Base-by-base conservation (phyloP, 2,113 vertebrate species). In the Mus pahari region DNA sequence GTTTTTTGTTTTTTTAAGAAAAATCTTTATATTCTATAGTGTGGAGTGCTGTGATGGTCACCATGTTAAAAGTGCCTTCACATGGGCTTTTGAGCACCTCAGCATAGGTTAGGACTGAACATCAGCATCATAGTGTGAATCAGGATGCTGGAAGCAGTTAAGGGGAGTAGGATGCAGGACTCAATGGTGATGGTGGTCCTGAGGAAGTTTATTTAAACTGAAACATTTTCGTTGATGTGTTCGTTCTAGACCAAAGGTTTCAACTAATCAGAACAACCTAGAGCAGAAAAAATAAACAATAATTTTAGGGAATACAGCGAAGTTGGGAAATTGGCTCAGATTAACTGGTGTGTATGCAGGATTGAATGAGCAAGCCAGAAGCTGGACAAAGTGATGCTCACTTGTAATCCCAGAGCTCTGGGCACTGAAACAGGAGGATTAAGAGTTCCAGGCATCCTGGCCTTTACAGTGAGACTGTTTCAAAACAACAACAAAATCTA, bases 11-110 rank as follows among this genome's bases (percentile, higher is more conserved):
- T 55, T 98, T 36, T 42, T 4, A 96, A n/a, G 45, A 81, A 94
- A 58, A 48, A 98, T 88, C 97, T 94, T 96, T 86, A 92, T 77
- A 88, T 92, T 96, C 97, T 97, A 86, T 89, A 91, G 88, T 88
- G 73, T 96, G 96, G 98, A 97, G 97, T 97, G 92, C 89, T 87
- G 31, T 71, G 88, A 95, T 94, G 90, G 94, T 90, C 84, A 79
- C 97, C 96, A 92, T 94, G 97, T 84, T 77, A 75, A 64, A 64
- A 50, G 19, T 7, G 17, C 9, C 17, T 68, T 48, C 83, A 7
- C 1, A 1, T 36, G 28, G 62, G 42, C 9, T 68, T 86, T 36
- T 68, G 42, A 66, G 5, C 26, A 19, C 33, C 82, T 33, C 42
- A 48, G 2, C 39, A 16, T 3, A 81, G 86, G 98, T 98, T 97